Base-by-base conservation (phyloP, 1,140 invertebrate genomes). In the Myzus persicae region DNA sequence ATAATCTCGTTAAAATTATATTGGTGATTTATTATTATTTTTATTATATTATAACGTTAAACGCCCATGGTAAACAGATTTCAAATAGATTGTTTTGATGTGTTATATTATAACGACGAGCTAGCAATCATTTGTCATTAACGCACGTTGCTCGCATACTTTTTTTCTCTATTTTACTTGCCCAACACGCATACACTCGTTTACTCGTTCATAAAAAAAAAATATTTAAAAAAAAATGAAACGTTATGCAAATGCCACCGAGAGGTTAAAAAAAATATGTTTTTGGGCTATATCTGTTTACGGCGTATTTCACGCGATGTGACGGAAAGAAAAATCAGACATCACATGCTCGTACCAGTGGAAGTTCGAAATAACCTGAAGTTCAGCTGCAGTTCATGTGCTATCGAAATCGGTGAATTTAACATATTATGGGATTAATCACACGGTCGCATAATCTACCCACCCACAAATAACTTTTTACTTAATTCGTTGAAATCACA, bases 311-410 rank as follows among this genome's bases (percentile, higher is more conserved):
- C 44, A 44, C 42, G 31, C 44, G 85, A 88, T 36, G 42, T 2
- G n/a, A 46, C 85, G n/a, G 87, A 48, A 48, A 24, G n/a, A 40
- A 90, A 54, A 90, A 90, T 90, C 36, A 40, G 48, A 36, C 48
- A 36, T 54, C 88, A 54, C 46, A n/a, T 51, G 87, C 18, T 51
- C 7, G 22, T 36, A 31, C 14, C n/a, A n/a, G n/a, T 31, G 42
- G 40, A 87, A 87, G 31, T 31, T 42, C 31, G 84, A 44, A 87
- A 87, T 46, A 26, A 84, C 26, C 9, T 46, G 14, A 9, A n/a
- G 18, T 85, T 42, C 4, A 85, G 44, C 82, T 85, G 38, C 82
- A 42, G 82, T 82, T 20, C 22, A 81, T 24, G 38, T 11, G 81
- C 18, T n/a, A 76, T 76, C 59, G 31, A 11, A 18, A 14, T 5